Evolutionary conservation across 2,888 invertebrate genomes (phyloP).

Genomic region (Allophyes oxyacanthae): DNA sequence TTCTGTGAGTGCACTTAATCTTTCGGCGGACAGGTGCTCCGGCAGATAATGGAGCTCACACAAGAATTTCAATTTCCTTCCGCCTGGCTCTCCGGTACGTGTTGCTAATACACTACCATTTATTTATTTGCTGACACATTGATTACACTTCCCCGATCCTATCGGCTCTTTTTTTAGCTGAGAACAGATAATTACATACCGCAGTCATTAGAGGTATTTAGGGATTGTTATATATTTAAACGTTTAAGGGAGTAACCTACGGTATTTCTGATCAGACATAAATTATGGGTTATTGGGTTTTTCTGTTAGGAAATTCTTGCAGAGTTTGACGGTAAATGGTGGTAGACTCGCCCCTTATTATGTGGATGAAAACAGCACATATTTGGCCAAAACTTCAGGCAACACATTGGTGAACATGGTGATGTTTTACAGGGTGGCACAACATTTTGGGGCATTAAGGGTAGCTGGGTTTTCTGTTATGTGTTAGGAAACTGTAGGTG

Average conservation of each 20-base stretch:
- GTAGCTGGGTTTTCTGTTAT: no score
- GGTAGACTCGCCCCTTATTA: no score
- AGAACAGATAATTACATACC: conserved; percentile 18
- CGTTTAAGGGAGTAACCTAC: background rate
- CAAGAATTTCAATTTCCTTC: conserved; percentile 14
- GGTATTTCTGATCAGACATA: background rate
- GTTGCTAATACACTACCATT: background rate
- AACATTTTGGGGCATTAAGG: no score
- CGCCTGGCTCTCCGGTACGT: background rate
- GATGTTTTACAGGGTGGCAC: no score
- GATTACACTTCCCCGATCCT: conserved; percentile 2
- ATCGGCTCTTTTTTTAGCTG: background rate
- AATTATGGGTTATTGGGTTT: background rate
- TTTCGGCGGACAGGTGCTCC: background rate
- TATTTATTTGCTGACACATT: conserved; percentile 23
- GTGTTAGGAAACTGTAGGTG: no score
- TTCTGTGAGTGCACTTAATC: no score
- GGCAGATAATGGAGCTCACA: conserved; percentile 11
- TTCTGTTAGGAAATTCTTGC: no score
- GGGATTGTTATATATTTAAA: conserved; percentile 4
- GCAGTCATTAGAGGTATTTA: background rate
- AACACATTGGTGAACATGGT: no score
- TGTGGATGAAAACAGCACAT: no score
- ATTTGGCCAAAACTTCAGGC: no score
- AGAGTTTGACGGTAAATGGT: no score